Conservation (phyloP, 1,140 invertebrate genomes). For the Portunus trituberculatus region DNA sequence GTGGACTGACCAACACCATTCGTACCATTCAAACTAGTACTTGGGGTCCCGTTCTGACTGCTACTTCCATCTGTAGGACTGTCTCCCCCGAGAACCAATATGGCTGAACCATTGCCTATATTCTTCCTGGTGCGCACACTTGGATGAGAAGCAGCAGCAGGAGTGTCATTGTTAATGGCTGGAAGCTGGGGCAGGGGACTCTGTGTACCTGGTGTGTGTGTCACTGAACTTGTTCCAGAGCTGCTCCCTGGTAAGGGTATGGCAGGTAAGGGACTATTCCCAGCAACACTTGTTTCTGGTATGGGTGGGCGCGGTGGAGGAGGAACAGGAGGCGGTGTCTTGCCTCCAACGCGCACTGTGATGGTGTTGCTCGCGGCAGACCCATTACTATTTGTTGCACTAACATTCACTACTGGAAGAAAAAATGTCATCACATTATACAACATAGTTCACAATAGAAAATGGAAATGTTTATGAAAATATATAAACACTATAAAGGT, state of each 20-base stretch:
- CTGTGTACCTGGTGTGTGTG: slow-evolving; percentile 48
- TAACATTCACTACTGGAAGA: slow-evolving; percentile 70
- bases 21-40: slow-evolving; percentile 34
- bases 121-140: slow-evolving; percentile 61
- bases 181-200: slow-evolving; percentile 47
- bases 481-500: background rate
- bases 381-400: slow-evolving; percentile 40
- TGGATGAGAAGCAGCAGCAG: slow-evolving; percentile 37
- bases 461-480: background rate
- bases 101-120: slow-evolving; percentile 67
- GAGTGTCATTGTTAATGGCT: slow-evolving; percentile 64
- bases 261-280: slow-evolving; percentile 37
- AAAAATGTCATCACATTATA: background rate
- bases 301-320: slow-evolving; percentile 50
- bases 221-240: slow-evolving; percentile 33
- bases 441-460: background rate
- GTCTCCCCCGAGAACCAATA: slow-evolving; percentile 66
- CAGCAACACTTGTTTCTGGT: slow-evolving; percentile 47
- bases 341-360: slow-evolving; percentile 67
- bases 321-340: slow-evolving; percentile 64
- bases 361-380: slow-evolving; percentile 50
- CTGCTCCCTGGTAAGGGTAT: slow-evolving; percentile 37
- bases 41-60: slow-evolving; percentile 54
- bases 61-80: slow-evolving; percentile 53
- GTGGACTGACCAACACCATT: slow-evolving; percentile 23